Percentiles rank a stretch among this genome's conserved stretches.
These are phyloP conservation scores for Chlamydotis undulata DNA, from an alignment of 2,113 vertebrate species.

Conservation along the genomic window DNA sequence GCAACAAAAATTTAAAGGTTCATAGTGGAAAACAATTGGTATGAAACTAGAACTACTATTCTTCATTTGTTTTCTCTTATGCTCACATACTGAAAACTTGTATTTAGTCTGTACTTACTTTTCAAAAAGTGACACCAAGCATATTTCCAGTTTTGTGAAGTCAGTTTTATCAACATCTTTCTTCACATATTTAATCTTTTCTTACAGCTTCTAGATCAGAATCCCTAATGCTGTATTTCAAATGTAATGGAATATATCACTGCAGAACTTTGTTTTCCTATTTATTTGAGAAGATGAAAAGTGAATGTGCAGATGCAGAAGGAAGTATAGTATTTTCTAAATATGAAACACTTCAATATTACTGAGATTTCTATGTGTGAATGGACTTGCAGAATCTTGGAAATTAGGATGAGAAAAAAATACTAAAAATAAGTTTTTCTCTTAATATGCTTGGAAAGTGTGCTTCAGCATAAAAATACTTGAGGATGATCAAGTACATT, in stretches of 20 bases:
- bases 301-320: neutral
- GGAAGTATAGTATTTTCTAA: neutral
- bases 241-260: neutral
- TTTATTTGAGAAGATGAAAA: neutral
- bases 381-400: neutral
- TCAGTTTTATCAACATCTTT: neutral
- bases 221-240: neutral
- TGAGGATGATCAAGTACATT: neutral
- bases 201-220: neutral
- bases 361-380: neutral
- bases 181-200: neutral
- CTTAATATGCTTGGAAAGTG: neutral
- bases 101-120: neutral
- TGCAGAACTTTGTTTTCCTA: neutral
- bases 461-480: neutral
- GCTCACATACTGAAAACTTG: neutral
- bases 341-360: neutral
- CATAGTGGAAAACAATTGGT: neutral
- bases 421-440: neutral
- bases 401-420: neutral
- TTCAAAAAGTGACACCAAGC: neutral
- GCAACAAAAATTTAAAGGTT: neutral
- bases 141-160: neutral
- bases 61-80: neutral
- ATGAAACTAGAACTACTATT: neutral